Evolutionary conservation across 2,113 vertebrate species (phyloP).

Genomic region (Chunga burmeisteri): DNA sequence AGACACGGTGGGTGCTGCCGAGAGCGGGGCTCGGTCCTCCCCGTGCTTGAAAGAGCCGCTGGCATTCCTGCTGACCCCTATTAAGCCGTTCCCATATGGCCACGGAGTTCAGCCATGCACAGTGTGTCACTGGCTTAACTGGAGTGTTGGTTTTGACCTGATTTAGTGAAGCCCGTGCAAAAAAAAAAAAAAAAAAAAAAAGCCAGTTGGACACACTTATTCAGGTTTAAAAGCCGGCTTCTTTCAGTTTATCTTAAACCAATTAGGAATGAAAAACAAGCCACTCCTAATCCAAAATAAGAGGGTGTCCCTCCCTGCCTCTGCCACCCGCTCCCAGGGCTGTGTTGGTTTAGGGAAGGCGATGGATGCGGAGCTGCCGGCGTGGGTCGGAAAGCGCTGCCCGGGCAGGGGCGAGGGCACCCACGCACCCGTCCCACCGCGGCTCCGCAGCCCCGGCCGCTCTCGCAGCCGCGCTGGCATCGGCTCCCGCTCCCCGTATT

Average conservation of each 20-base stretch:
- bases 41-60: neutral
- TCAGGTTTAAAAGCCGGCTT: neutral
- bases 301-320: neutral
- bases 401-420: neutral
- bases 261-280: neutral
- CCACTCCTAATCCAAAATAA: neutral
- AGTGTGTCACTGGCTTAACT: neutral
- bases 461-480: neutral
- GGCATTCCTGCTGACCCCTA: neutral
- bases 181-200: neutral
- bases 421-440: neutral
- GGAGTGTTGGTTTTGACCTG: slow-evolving; percentile 9
- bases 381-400: neutral
- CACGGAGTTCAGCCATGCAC: neutral
- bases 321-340: neutral
- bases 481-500: neutral
- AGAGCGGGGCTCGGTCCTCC: neutral
- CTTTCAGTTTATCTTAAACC: neutral
- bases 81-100: neutral
- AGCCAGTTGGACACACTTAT: neutral
- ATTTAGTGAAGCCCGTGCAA: neutral
- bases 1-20: neutral
- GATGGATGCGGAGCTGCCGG: neutral
- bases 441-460: neutral
- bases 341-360: neutral